A percentile compares a stretch with the other conserved stretches of the same genome.
Conservation (phyloP, 2,888 invertebrate genomes). For the Odontothrips loti region DNA sequence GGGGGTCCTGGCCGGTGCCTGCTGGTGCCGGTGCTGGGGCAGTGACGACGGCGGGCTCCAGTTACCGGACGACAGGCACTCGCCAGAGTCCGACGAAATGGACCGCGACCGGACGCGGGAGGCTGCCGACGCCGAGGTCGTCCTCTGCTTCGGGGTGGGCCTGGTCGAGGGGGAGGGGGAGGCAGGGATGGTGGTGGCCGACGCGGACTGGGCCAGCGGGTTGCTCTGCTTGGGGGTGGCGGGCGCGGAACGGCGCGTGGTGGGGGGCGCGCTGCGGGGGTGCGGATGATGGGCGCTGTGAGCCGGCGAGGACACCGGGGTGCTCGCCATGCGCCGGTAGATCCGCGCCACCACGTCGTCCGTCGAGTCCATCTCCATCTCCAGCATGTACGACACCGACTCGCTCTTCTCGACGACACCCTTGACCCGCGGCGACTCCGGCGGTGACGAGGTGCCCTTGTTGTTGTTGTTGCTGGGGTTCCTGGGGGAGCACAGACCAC, state of each 20-base stretch:
- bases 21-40: slow-evolving; percentile 29
- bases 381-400: slow-evolving; percentile 81
- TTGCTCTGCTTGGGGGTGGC: slow-evolving; percentile 6
- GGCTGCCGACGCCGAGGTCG: background rate
- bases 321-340: slow-evolving; percentile 57
- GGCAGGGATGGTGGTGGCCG: slow-evolving; percentile 30
- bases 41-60: slow-evolving; percentile 32
- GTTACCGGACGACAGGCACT: slow-evolving; percentile 32
- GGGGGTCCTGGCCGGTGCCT: slow-evolving; percentile 19
- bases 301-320: slow-evolving; percentile 34
- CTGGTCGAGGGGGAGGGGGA: background rate
- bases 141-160: slow-evolving; percentile 4
- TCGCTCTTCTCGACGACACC: slow-evolving; percentile 80
- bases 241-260: slow-evolving; percentile 33
- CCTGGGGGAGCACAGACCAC: background rate
- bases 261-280: slow-evolving; percentile 32
- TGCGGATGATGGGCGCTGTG: slow-evolving; percentile 30
- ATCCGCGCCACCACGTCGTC: slow-evolving; percentile 67
- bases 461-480: background rate
- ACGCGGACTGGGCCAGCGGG: slow-evolving; percentile 31
- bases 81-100: slow-evolving; percentile 33
- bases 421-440: slow-evolving; percentile 70
- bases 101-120: slow-evolving; percentile 34
- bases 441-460: slow-evolving; percentile 51
- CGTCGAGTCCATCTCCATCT: slow-evolving; percentile 69